Base-by-base conservation (phyloP, 2,113 vertebrate genomes). In the Cairina moschata region DNA sequence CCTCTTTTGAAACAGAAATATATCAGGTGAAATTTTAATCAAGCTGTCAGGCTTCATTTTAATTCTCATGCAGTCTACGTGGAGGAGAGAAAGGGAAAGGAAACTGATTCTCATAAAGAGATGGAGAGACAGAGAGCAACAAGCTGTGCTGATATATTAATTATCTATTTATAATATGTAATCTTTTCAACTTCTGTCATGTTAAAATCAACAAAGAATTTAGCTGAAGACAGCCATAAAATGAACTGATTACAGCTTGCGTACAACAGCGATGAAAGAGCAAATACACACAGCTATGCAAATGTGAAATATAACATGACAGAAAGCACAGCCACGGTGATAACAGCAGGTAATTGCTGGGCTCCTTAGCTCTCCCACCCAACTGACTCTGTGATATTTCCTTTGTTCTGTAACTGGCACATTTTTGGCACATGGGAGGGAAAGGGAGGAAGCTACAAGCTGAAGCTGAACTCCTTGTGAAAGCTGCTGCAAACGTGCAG, bases 111-210 rank as follows among this genome's bases (percentile, higher is more conserved):
- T 95, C 55, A 73, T 74, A 72, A 93, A 90, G 74, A 93, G 36
- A 92, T 34, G 63, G 85, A 90, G 77, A 93, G 88, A 83, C 50
- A 83, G 75, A 96, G 52, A 93, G 84, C 86, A 97, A 91, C 71
- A 83, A 91, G 93, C 94, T 95, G 60, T 83, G 88, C 80, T 93
- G 96, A 85, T 77, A 84, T 56, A 85, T 91, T 89, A 93, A 87
- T 95, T 83, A 96, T 86, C 95, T 92, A 85, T 89, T 94, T 94
- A 97, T 91, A 94, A 93, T 78, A 50, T 65, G 89, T 66, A 88
- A 81, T 87, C 90, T 91, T 97, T 96, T 93, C 96, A 91, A 96
- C 96, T 93, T 95, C 96, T 90, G 88, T 93, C 96, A 58, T 34
- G 72, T 91, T 90, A 82, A 69, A 95, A 91, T 96, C 96, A 94